A percentile compares a stretch with the other conserved stretches of the same genome.
Conservation (phyloP, 2,113 vertebrate genomes). For the Alexandromys fortis region DNA sequence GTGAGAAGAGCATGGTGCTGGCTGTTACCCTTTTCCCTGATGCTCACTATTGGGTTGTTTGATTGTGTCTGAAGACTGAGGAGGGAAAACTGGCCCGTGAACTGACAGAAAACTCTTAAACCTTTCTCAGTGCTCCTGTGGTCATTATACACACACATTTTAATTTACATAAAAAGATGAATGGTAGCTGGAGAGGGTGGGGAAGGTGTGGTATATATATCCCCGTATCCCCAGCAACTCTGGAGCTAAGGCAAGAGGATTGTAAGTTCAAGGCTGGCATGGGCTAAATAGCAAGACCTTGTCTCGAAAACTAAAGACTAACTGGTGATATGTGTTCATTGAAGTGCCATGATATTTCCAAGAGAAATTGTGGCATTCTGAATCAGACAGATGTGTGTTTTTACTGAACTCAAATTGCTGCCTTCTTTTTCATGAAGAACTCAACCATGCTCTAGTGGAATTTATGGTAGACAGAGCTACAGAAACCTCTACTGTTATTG, state of each 20-base stretch:
- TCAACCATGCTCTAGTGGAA: not conserved
- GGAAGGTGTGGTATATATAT: not conserved
- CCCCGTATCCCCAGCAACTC: not conserved
- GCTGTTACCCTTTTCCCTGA: not conserved
- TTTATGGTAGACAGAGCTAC: conserved; percentile 35
- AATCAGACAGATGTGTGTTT: not conserved
- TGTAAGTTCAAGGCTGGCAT: not conserved
- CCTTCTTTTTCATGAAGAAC: conserved; percentile 7
- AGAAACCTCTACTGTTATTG: not conserved
- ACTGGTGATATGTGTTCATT: not conserved
- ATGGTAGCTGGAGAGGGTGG: not conserved
- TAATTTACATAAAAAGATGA: conserved; percentile 34
- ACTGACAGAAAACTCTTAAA: not conserved
- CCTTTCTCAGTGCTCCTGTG: not conserved
- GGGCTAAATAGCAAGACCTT: not conserved
- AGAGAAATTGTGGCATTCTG: not conserved
- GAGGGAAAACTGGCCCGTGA: not conserved
- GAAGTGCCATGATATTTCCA: not conserved
- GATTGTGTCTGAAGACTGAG: conserved; percentile 12
- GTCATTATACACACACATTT: not conserved
- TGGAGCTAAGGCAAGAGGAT: not conserved
- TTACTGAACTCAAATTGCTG: conserved; percentile 6
- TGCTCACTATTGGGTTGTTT: not conserved
- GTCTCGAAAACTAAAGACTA: not conserved
- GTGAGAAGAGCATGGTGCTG: not conserved